Evolutionary conservation across 2,797 vertebrate genomes (phyloP).

Genomic region (Acanthurus lineatus): DNA sequence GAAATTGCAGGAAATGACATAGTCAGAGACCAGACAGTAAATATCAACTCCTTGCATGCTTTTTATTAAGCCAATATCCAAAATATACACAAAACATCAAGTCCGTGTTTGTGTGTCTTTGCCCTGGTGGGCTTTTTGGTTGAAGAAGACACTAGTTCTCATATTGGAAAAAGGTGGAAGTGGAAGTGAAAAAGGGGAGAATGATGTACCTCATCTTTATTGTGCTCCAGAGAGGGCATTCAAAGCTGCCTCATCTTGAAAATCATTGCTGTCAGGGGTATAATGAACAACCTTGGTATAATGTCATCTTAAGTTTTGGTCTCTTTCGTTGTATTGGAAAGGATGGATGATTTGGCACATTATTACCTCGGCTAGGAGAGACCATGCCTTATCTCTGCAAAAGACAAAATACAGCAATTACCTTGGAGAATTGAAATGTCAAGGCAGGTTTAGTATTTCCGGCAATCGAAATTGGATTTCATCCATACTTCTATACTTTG

Average conservation of each 20-base stretch:
- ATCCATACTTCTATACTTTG: constrained; percentile 52
- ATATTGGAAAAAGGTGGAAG: neutral
- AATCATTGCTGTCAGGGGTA: constrained; percentile 35
- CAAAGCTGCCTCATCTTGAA: constrained; percentile 33
- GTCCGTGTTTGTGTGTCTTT: constrained; percentile 20
- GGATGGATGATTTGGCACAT: constrained; percentile 68
- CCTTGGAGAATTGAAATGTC: constrained; percentile 77
- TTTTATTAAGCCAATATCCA: constrained; percentile 7
- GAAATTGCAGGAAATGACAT: constrained; percentile 11
- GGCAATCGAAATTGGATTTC: constrained; percentile 67
- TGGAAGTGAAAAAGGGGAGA: neutral
- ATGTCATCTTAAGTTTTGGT: constrained; percentile 52
- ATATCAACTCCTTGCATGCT: constrained; percentile 6
- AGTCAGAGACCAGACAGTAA: constrained; percentile 1
- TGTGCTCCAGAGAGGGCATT: constrained; percentile 32
- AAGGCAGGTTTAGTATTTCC: constrained; percentile 69
- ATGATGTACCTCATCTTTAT: constrained; percentile 42
- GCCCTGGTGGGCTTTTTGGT: constrained; percentile 15
- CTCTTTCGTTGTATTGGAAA: constrained; percentile 40
- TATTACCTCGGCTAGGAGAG: constrained; percentile 63
- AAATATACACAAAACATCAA: constrained; percentile 11
- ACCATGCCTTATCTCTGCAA: constrained; percentile 68
- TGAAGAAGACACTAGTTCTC: constrained; percentile 20
- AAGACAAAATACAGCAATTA: constrained; percentile 75
- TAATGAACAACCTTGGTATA: constrained; percentile 51